phyloP scores from a whole-genome alignment of 2,797 vertebrate genomes.

The Capromys pilorides region DNA sequence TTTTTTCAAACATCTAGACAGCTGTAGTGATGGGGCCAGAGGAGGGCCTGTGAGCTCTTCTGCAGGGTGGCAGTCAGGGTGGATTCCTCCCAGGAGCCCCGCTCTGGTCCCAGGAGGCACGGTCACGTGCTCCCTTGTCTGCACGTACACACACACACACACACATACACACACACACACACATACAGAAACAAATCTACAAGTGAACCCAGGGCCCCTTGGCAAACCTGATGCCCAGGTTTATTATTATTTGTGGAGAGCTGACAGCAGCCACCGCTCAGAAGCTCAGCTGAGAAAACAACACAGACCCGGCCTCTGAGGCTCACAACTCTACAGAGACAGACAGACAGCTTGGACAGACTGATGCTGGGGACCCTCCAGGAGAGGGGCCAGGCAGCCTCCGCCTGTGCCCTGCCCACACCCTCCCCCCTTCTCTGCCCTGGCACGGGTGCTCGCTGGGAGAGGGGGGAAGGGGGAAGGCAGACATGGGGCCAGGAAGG shows the following conservation, averaged over 20 bases:
- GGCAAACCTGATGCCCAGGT: conserved; percentile 75
- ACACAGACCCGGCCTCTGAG: conserved; percentile 63
- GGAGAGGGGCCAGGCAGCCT: not conserved
- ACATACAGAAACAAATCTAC: conserved; percentile 70
- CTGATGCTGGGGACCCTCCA: conserved; percentile 10
- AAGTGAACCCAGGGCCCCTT: conserved; percentile 74
- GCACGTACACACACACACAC: not conserved
- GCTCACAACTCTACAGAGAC: conserved; percentile 64
- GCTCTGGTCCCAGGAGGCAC: not conserved
- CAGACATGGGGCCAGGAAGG: not conserved
- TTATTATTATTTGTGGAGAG: conserved; percentile 76
- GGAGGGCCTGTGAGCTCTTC: conserved; percentile 3
- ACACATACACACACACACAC: not conserved
- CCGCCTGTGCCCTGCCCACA: not conserved
- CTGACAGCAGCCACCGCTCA: conserved; percentile 64
- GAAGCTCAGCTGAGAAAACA: conserved; percentile 75
- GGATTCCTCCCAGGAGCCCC: not conserved
- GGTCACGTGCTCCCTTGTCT: conserved; percentile 55
- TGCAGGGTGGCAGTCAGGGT: not conserved
- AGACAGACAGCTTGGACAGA: conserved; percentile 38
- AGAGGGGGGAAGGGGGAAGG: not conserved
- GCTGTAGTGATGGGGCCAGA: not conserved
- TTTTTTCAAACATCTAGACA: not conserved
- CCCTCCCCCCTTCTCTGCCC: not conserved
- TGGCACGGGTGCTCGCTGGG: not conserved